A percentile compares a stretch with the other conserved stretches of the same genome.
phyloP scores from a whole-genome alignment of 1,140 invertebrate genomes.

The Drosophila repleta region DNA sequence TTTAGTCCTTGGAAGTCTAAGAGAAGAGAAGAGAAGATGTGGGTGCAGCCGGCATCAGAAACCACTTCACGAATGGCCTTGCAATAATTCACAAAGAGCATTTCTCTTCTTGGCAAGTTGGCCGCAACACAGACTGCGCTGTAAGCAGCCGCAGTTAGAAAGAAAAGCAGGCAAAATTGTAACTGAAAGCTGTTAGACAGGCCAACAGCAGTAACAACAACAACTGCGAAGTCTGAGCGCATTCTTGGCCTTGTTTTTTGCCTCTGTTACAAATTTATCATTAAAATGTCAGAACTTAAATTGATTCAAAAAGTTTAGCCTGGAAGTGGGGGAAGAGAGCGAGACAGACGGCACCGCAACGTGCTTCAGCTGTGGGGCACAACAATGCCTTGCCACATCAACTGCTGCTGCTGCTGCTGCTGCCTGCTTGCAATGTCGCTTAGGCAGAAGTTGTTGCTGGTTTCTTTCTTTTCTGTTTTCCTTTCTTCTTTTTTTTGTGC shows the following conservation, averaged over 20 bases:
- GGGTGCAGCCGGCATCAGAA: constrained; percentile 17
- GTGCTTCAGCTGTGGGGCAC: constrained; percentile 10
- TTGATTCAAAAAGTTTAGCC: constrained; percentile 77
- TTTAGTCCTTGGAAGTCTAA: too few species aligned
- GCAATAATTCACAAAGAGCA: constrained; percentile 70
- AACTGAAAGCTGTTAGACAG: constrained; percentile 30
- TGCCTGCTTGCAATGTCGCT: constrained; percentile 38
- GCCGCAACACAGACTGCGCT: constrained; percentile 14
- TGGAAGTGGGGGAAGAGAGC: constrained; percentile 11
- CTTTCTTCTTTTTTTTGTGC: neutral
- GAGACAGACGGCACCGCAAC: constrained; percentile 13
- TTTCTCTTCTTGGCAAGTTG: constrained; percentile 41
- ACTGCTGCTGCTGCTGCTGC: constrained; percentile 6
- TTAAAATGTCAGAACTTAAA: constrained; percentile 83
- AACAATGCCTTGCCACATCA: constrained; percentile 30
- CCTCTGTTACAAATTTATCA: constrained; percentile 78
- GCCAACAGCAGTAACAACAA: constrained; percentile 19
- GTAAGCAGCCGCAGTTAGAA: constrained; percentile 20
- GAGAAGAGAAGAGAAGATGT: neutral
- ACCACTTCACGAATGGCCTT: constrained; percentile 43
- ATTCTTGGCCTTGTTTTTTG: constrained; percentile 58
- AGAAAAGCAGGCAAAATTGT: constrained; percentile 5
- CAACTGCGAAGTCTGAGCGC: constrained; percentile 19
- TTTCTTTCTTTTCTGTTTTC: neutral
- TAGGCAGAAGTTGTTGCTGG: constrained; percentile 29